Base-by-base conservation (phyloP, 92 coral and sea anemone genomes). In the Actinostola sp. region DNA sequence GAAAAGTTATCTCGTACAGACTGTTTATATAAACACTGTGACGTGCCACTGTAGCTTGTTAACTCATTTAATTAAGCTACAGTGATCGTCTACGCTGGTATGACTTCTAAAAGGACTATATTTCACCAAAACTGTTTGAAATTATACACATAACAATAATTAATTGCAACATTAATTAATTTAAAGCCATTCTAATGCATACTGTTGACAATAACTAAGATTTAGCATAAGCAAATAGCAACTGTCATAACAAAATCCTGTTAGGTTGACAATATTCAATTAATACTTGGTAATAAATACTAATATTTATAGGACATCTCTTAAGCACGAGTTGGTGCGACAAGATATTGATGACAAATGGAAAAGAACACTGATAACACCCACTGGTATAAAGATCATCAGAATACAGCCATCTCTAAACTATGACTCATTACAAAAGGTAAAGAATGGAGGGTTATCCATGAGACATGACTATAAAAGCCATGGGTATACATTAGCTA, bases 341-440 rank as follows among this genome's bases (percentile, higher is more conserved):
- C 81, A 84, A 58, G 97, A 90, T 33, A 82, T 71, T 45, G 85
- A 87, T 70, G 95, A 88, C 43, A 94, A 88, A 63, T 75, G 84
- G 84, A 82, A 80, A 21, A 77, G 93, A 36, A 76, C 90, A n/a
- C 50, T 70, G 45, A 79, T 81, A 80, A 91, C 94, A 0, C 82
- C 88, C 2, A 65, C 77, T 3, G 95, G 97, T 59, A 25, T 86
- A 56, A 94, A 82, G 76, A 83, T 81, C 0, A 51, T 91, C 41
- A 71, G 97, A 62, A 57, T 88, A 17, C 98, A 91, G 35, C 98
- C 98, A 0, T 63, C 97, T 29, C 52, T 91, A 34, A 84, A 94
- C 76, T 88, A 94, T 49, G 70, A 72, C 11, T 63, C 92, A 30
- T 60, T 94, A 28, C 64, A 76, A 17, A 91, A 94, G 95, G 98